Evolutionary conservation across 2,113 vertebrate genomes (phyloP), one percentile per base, ranked within the genome.

Genomic region (Tautogolabrus adspersus): DNA sequence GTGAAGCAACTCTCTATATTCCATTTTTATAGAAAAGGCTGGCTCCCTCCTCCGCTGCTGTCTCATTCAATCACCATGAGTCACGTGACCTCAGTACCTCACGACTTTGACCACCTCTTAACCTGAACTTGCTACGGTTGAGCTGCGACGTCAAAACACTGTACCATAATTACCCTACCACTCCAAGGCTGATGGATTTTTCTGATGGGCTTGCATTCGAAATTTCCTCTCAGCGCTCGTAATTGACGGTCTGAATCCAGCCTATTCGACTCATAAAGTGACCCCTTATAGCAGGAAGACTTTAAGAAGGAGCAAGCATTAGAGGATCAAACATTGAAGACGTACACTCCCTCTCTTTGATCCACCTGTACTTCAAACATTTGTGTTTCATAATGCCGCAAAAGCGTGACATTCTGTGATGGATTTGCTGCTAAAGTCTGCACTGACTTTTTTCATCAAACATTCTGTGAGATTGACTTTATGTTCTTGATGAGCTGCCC

Each of bases 381-480:
- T 19, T 16, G 47, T 16, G 47, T 49, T 56, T 73, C 26, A 66
- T 10, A 56, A 66, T 37, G 8, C 9, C 19, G 34, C 34, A 13
- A 26, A 65, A 59, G 52, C 34, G 8, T 26, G 21, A 61, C 18
- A 72, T 77, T 76, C 82, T 12, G 15, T 8, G 15, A 23, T 6
- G 10, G 64, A 63, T 71, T 56, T 67, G 54, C 37, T 69, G 51
- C 65, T 74, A 47, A 85, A 80, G 62, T 54, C 23, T 69, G 46
- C 57, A 4, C 59, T 6, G 12, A 21, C 51, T 18, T 52, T 1
- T 63, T 82, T 88, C 70, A 72, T 82, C 76, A 66, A 81, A 81
- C 62, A 70, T 75, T 86, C 77, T 81, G 72, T 51, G 66, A 75
- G 72, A 81, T 72, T 83, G 77, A 77, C 69, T 26, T 18, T 69